Evolutionary conservation across 2,888 invertebrate genomes (phyloP), one percentile per base, ranked within the genome.

Genomic region (Drosophila lacicola): DNA sequence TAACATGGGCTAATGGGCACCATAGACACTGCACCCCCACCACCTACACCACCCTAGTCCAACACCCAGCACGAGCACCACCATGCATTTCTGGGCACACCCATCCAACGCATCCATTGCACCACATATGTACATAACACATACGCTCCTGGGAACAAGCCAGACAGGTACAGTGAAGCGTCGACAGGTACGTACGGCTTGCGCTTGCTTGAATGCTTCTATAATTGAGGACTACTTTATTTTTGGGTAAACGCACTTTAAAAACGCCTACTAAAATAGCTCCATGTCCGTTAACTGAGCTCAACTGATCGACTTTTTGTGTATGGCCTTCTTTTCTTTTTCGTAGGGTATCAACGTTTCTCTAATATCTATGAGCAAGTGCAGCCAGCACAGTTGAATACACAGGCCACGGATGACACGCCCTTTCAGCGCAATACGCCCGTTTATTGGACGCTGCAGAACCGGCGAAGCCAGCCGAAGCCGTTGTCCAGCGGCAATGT

Each of bases 261-360:
- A 63, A 47, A 63, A 50, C 44, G 66, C 73, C 50, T 41, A 73
- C 77, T 80, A 80, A 80, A 53, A 13, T 45, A 13, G 41, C n/a
- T 29, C 9, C 9, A 14, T 13, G 8, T 19, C 4, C n/a, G 6
- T 14, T 34, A 33, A 21, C 1, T 44, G 10, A 39, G 21, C 11
- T n/a, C 37, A 57, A 69, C 46, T 74, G 36, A 72, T 17, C 41
- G 2, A 21, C 1, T 3, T 25, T 21, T 25, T 21, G 3, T 39
- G 60, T 44, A 17, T 50, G n/a, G 6, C 56, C 36, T 33, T 49
- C 19, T 47, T 49, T 21, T 60, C 25, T 70, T 72, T 74, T 65
- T 72, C 70, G 93, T 93, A 95, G 95, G 94, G 93, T 94, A 94
- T 95, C 95, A 94, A 94, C 94, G 93, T 94, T 94, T 94, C 93